Evolutionary conservation across 92 coral and sea anemone genomes (phyloP).

Genomic region (Palythoa grandiflora): DNA sequence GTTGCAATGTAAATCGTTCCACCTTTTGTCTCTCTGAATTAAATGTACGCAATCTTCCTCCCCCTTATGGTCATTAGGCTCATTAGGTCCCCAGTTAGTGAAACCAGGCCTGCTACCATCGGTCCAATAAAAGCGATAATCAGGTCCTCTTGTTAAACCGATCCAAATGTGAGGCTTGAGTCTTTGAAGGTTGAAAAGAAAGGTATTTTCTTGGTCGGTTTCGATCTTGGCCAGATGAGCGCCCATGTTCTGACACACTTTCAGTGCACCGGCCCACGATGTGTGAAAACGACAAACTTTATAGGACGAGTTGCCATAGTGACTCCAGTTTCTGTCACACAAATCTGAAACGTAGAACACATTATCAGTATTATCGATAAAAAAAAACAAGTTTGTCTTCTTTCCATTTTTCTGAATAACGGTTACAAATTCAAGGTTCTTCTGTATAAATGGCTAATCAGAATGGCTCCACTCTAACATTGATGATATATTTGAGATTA

Average conservation of each 20-base stretch:
- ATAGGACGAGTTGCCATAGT: not conserved
- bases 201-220: not conserved
- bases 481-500: no score
- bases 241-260: constrained; percentile 16
- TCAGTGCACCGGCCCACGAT: not conserved
- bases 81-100: not conserved
- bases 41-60: not conserved
- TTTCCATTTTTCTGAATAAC: not conserved
- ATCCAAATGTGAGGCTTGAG: not conserved
- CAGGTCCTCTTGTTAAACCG: constrained; percentile 25
- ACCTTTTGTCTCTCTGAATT: not conserved
- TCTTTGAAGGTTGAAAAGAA: not conserved
- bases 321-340: not conserved
- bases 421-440: not conserved
- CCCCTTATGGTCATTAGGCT: not conserved
- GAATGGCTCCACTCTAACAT: no score
- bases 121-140: constrained; percentile 8
- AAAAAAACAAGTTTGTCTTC: not conserved
- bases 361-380: not conserved
- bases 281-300: not conserved
- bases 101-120: constrained; percentile 29
- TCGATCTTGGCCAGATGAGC: constrained; percentile 18
- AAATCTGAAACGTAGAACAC: not conserved
- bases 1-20: constrained; percentile 15
- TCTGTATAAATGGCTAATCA: no score